Evolutionary conservation across 1,140 invertebrate species (phyloP).

Genomic region (Steinernema feltiae): DNA sequence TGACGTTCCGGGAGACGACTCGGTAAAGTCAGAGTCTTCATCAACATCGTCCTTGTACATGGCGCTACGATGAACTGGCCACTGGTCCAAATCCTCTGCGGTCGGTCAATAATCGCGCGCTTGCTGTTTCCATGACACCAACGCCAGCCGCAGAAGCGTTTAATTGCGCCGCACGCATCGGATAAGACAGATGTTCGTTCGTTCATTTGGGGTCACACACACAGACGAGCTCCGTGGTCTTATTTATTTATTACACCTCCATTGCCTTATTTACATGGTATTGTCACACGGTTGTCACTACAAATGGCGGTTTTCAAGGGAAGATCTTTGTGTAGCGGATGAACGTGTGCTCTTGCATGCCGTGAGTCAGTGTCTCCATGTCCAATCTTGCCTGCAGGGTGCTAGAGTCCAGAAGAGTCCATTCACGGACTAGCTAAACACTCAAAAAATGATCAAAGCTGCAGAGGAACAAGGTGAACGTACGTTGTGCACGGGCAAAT

Average conservation of each 20-base stretch:
- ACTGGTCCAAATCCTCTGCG: too few relatives aligned
- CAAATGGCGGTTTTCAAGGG: conserved; percentile 31
- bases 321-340: conserved; percentile 50
- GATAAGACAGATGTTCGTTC: background rate
- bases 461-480: conserved; percentile 23
- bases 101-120: background rate
- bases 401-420: conserved; percentile 40
- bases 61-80: background rate
- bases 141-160: background rate
- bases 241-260: background rate
- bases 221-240: too few relatives aligned
- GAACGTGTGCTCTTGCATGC: conserved; percentile 52
- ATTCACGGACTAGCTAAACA: conserved; percentile 52
- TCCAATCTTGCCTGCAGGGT: conserved; percentile 48
- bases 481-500: conserved; percentile 57
- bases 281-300: background rate
- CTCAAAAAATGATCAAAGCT: too few relatives aligned
- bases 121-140: background rate
- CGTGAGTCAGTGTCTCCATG: conserved; percentile 53
- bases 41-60: background rate
- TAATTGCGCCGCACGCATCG: too few relatives aligned
- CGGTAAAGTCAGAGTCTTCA: background rate
- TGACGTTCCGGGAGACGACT: background rate
- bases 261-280: background rate
- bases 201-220: too few relatives aligned